phyloP scores from a whole-genome alignment of 2,797 vertebrate genomes.

The Gallinago stenura region DNA sequence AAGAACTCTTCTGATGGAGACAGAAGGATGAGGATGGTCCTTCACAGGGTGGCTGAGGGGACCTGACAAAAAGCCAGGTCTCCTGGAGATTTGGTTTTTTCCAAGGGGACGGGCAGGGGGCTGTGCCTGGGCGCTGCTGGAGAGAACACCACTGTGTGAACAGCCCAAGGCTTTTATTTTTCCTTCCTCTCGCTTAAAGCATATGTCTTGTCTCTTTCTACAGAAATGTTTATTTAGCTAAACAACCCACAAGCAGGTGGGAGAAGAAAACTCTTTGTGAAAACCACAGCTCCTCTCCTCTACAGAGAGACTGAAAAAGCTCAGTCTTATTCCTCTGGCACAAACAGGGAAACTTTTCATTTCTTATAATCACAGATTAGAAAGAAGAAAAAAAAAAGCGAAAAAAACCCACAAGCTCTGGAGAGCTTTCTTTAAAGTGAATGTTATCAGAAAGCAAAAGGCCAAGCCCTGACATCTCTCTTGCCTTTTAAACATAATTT shows the following conservation, averaged over 20 bases:
- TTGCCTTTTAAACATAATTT: neutral
- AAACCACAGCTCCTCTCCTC: neutral
- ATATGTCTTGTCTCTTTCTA: neutral
- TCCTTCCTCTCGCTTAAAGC: neutral
- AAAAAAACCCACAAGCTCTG: neutral
- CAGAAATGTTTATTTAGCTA: neutral
- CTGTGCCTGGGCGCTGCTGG: neutral
- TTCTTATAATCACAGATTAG: neutral
- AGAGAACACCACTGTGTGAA: neutral
- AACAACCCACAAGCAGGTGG: slow-evolving; percentile 7
- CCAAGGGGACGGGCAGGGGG: neutral
- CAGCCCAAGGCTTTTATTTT: neutral
- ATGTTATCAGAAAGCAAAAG: neutral
- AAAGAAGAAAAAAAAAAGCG: neutral
- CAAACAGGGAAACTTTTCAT: neutral
- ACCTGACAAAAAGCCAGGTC: neutral
- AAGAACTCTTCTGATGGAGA: neutral
- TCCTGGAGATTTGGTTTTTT: neutral
- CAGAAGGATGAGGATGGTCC: neutral
- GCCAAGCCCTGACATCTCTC: neutral
- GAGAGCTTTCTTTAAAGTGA: neutral
- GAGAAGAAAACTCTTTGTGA: neutral
- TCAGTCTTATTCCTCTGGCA: neutral
- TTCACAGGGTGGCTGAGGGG: neutral
- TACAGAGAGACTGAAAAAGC: neutral